Base-by-base conservation (phyloP, 2,888 invertebrate genomes). In the Pristionchus exspectatus region DNA sequence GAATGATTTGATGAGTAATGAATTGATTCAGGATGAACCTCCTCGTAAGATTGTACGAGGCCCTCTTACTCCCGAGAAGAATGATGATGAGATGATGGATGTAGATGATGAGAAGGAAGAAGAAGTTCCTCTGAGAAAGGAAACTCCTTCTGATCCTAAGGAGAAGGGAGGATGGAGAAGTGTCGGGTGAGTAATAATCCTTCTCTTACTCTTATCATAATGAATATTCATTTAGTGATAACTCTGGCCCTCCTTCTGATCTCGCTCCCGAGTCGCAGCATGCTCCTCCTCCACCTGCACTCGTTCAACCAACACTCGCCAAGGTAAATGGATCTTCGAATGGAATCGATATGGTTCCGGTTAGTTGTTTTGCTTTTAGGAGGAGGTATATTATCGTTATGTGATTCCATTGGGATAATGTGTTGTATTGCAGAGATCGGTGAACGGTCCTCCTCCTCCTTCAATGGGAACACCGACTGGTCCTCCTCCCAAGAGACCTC, bases 151-250 rank as follows among this genome's bases (percentile, higher is more conserved):
- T 12, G 87, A 69, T 87, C 27, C 63, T 10, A 87, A 69, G 87
- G 87, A 88, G 87, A 88, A 88, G 56, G 87, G 87, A 56, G 87
- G 87, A 88, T 88, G 87, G 87, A 72, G 87, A 74, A 56, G 27
- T 56, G 74, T 88, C 56, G 63, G 69, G 44, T 87, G 12, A 87
- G 44, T 38, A n/a, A 5, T n/a, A 38, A 30, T 85, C 30, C 59
- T 77, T 50, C 21, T 16, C 16, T 9, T 33, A n/a, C 21, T 44
- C 5, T 14, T 44, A 66, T 30, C 44, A 50, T 33, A 12, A 30
- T n/a, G 12, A 12, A 16, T 83, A 24, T 18, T 77, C 33, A 10
- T 83, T 27, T 50, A 85, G 87, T 69, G 59, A 63, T 59, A 84
- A 84, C 27, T 87, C 87, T 27, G 87, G 87, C 21, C 86, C 86